A percentile compares a stretch with the other conserved stretches of the same genome.
Evolutionary conservation across 2,888 invertebrate genomes (phyloP).

Genomic region (Epistrophe grossulariae): DNA sequence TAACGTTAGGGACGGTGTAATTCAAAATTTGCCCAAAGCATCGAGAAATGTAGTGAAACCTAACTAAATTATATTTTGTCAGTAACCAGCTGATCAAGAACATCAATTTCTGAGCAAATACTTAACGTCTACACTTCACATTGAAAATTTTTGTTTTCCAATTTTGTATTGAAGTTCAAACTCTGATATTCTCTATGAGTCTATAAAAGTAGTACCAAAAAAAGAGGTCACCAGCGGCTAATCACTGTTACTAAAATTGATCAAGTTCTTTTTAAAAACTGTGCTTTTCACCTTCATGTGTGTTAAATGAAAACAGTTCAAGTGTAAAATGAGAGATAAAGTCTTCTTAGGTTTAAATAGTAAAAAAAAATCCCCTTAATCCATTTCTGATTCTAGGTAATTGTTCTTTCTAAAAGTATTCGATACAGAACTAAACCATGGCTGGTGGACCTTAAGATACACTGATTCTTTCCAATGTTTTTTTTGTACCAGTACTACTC

Average conservation of each 20-base stretch:
- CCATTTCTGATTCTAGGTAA: background rate
- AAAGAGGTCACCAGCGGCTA: too few species aligned
- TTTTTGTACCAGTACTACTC: background rate
- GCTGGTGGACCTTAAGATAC: background rate
- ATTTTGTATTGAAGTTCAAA: too few species aligned
- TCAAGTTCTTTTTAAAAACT: background rate
- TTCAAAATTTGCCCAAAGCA: background rate
- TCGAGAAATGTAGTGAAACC: background rate
- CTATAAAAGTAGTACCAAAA: too few species aligned
- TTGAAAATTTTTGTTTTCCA: too few species aligned
- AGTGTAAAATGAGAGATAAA: background rate
- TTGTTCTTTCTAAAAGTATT: background rate
- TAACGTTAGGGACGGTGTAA: slow-evolving; percentile 12
- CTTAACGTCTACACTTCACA: background rate
- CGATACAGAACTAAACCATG: too few species aligned
- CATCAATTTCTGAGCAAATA: background rate
- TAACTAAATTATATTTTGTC: background rate
- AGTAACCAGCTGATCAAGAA: background rate
- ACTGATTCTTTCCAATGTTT: background rate
- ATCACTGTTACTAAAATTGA: too few species aligned
- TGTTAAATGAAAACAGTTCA: background rate
- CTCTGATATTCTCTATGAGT: too few species aligned
- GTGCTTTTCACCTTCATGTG: background rate
- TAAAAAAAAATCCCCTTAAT: background rate
- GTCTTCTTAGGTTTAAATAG: background rate